Conservation (phyloP, 1,140 invertebrate species). For the Heliconius himera region DNA sequence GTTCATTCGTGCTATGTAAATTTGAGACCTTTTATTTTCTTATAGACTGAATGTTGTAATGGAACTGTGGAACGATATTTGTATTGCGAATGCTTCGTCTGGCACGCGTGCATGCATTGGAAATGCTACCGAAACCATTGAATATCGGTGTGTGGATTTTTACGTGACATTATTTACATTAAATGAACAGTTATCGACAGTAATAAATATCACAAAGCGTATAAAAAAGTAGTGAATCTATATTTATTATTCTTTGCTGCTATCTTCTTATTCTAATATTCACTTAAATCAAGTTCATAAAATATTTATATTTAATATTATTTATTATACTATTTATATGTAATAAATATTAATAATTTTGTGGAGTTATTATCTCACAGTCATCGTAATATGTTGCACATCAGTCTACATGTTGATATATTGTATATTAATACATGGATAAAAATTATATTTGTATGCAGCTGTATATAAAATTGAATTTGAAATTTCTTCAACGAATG, state of each 20-base stretch:
- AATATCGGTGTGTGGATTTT: conserved; percentile 50
- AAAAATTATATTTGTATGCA: neutral
- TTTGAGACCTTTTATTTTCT: conserved; percentile 73
- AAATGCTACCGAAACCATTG: conserved; percentile 49
- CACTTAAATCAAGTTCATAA: no score
- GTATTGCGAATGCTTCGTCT: conserved; percentile 58
- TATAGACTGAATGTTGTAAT: conserved; percentile 62
- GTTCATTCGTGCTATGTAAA: conserved; percentile 69
- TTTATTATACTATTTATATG: no score
- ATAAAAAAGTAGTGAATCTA: neutral
- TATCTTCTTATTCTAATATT: neutral
- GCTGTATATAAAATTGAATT: neutral
- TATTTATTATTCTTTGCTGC: neutral
- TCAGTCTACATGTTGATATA: no score
- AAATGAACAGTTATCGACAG: neutral
- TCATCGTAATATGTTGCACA: no score
- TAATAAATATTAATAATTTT: no score
- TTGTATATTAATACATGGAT: no score
- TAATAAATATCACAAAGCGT: neutral
- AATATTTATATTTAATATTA: neutral
- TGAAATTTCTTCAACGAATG: neutral
- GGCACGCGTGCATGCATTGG: conserved; percentile 52
- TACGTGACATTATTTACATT: conserved; percentile 37
- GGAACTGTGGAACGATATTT: conserved; percentile 59
- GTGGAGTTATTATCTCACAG: no score